phyloP scores from a whole-genome alignment of 2,113 vertebrate species.

The Etia nguti region DNA sequence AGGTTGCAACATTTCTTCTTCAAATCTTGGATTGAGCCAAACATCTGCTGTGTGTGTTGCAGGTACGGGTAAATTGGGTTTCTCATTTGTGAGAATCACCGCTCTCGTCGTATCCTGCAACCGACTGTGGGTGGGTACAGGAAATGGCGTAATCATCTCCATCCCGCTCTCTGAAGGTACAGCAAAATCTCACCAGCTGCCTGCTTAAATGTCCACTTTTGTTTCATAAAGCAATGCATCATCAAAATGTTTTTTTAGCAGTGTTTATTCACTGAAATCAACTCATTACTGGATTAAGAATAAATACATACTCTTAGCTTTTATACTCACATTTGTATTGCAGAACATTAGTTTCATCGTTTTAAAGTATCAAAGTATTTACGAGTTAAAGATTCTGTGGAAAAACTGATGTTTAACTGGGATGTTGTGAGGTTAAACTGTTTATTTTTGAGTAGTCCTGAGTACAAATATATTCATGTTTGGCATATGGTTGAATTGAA shows the following conservation, averaged over 20 bases:
- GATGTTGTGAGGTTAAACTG: not conserved
- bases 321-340: not conserved
- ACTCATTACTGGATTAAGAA: not conserved
- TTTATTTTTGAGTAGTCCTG: not conserved
- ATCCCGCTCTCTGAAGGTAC: conserved; percentile 96
- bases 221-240: not conserved
- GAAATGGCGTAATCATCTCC: conserved; percentile 96
- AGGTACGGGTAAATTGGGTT: conserved; percentile 97
- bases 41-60: not conserved
- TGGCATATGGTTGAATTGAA: not conserved
- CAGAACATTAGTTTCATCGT: not conserved
- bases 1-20: not conserved
- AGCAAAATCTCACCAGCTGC: not conserved
- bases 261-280: not conserved
- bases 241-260: not conserved
- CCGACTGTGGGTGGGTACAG: conserved; percentile 96
- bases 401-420: not conserved
- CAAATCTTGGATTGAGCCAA: not conserved
- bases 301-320: not conserved
- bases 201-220: not conserved
- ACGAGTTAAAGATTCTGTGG: not conserved
- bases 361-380: not conserved
- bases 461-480: not conserved
- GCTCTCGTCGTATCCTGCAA: conserved; percentile 91
- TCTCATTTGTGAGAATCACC: conserved; percentile 97